A percentile compares a stretch with the other conserved stretches of the same genome.
Evolutionary conservation across 2,888 invertebrate species (phyloP).

Genomic region (Brachyptera putata): DNA sequence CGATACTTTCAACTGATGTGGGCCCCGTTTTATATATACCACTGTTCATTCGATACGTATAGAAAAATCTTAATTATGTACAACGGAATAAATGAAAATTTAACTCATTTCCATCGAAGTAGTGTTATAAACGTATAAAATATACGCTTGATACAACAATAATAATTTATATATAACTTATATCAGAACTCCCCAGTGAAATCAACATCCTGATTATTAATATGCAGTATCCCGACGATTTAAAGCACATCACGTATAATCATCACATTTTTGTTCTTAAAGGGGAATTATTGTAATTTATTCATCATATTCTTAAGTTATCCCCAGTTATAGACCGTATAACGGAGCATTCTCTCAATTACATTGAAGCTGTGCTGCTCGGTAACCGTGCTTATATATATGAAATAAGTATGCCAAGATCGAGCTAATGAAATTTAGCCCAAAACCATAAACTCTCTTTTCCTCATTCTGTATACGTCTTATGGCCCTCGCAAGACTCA

Average conservation of each 20-base stretch:
- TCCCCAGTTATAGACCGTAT: constrained; percentile 17
- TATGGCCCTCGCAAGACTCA: constrained; percentile 22
- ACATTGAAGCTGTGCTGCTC: constrained; percentile 11
- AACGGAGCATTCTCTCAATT: constrained; percentile 27
- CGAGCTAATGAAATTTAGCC: constrained; percentile 33
- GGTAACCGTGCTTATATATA: constrained; percentile 20
- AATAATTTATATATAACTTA: too few relatives aligned
- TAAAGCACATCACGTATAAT: not conserved
- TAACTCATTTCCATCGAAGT: too few relatives aligned
- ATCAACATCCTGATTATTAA: not conserved
- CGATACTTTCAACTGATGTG: too few relatives aligned
- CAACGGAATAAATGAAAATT: too few relatives aligned
- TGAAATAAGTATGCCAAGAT: constrained; percentile 30
- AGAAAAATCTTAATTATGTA: too few relatives aligned
- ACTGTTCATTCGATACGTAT: too few relatives aligned
- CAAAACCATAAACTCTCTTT: constrained; percentile 32
- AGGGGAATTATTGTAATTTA: constrained; percentile 27
- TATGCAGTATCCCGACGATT: not conserved
- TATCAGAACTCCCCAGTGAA: too few relatives aligned
- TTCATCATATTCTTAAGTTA: constrained; percentile 27
- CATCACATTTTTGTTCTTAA: not conserved
- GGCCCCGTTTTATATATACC: too few relatives aligned
- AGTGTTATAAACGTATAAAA: too few relatives aligned
- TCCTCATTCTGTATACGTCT: constrained; percentile 15
- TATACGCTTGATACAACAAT: too few relatives aligned